Evolutionary conservation across 1,140 invertebrate genomes (phyloP), one percentile per base, ranked within the genome.

Genomic region (Caenorhabditis tropicalis): DNA sequence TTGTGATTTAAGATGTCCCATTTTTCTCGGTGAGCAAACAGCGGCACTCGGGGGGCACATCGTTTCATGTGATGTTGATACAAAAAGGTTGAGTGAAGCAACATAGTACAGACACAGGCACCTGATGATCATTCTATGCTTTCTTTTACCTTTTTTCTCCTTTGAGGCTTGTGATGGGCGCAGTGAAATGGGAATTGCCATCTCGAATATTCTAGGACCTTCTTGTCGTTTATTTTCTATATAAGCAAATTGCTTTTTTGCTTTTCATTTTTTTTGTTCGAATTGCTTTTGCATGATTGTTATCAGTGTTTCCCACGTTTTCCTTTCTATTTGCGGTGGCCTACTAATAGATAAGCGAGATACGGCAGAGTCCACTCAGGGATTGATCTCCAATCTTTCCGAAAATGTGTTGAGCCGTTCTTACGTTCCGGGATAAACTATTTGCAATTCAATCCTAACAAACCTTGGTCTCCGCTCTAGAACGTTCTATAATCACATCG

Each of bases 11-110:
- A 36, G 58, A 65, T 65, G 33, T 65, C 58, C 58, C 58, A 27
- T n/a, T 65, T 65, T 43, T 74, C 36, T 74, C 65, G 24, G 36
- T 43, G 65, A 74, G 65, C 65, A 74, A 74, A 74, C 65, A 74
- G 65, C 36, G 36, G 49, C 49, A 51, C n/a, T 2, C 49, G 19
- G 49, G 21, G 49, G 65, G 65, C 36, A 24, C n/a, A 12, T 74
- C 12, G n/a, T 39, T 74, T 74, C 65, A 74, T 74, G 65, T 74
- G 65, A 56, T 56, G 53, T 56, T 56, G 53, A 74, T 43, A 74
- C 58, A 39, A 39, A 74, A 74, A 74, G 21, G 65, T 74, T 24
- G 36, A 31, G n/a, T 74, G 33, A 74, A 74, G 65, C 65, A 74
- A 74, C 65, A 74, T 9, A 74, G 65, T 74, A 46, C 65, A 31